Percentiles rank a stretch among this genome's conserved stretches.
These are phyloP conservation scores for Brachionus angularis DNA, from an alignment of 1,140 invertebrate species.

Conservation along the genomic window DNA sequence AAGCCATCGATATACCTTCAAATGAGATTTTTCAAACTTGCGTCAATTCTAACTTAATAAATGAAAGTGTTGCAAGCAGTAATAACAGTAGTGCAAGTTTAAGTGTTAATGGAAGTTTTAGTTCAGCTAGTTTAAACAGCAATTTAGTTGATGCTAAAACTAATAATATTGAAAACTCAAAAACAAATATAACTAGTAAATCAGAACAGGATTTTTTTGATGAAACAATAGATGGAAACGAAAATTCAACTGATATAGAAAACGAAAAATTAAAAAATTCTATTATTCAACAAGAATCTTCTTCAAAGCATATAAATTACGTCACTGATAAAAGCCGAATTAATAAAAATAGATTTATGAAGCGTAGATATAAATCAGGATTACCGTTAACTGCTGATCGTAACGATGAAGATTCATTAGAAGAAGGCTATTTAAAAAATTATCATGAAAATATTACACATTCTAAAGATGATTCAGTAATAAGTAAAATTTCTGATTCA, in stretches of 20 bases:
- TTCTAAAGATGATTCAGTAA: slow-evolving; percentile 39
- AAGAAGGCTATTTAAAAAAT: slow-evolving; percentile 1
- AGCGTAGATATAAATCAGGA: slow-evolving; percentile 31
- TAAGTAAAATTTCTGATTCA: background rate
- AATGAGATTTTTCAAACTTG: no score
- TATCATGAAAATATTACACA: background rate
- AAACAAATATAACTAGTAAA: background rate
- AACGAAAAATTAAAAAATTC: background rate
- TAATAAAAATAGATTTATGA: background rate
- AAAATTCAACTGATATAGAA: background rate
- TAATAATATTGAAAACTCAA: no score
- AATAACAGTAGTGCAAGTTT: background rate
- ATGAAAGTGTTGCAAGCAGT: slow-evolving; percentile 18
- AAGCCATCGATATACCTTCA: slow-evolving; percentile 18
- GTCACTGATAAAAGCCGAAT: background rate
- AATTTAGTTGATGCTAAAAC: background rate
- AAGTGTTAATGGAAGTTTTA: background rate
- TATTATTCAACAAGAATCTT: no score
- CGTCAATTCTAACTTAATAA: no score
- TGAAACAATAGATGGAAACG: background rate
- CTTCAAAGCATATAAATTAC: no score
- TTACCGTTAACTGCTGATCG: background rate
- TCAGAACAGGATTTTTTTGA: slow-evolving; percentile 22
- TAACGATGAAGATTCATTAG: slow-evolving; percentile 1
- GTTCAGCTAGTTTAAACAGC: background rate